Evolutionary conservation across 1,140 invertebrate species (phyloP), one percentile per base, ranked within the genome.

Genomic region (Lucilia sericata): DNA sequence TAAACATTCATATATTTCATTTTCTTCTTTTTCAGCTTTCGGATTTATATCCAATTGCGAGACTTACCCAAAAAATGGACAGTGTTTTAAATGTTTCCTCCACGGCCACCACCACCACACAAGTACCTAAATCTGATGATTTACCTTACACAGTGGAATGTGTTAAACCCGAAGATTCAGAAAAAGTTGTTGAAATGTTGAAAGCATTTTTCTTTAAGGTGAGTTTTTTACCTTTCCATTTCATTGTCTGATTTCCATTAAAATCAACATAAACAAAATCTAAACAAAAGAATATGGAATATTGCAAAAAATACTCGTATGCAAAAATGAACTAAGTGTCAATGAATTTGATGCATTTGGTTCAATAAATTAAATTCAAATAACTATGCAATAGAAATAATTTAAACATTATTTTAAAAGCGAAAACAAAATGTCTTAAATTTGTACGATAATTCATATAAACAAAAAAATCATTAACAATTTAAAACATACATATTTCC

Each of bases 121-220:
- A 84, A 34, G 21, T 85, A 21, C 21, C 84, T 83, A 17, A 19
- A 81, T 13, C 74, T 5, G 86, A 87, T 78, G 87, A 88, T 51
- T 84, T 74, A 55, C 85, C 89, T 75, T 90, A 88, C 21, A 88
- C 86, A 76, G 89, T 90, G 51, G 88, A 90, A 51, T 55, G 86
- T 80, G 76, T 91, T 12, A 86, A 78, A n/a, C 84, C 86, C 2
- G 86, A 89, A 51, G 90, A 91, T 47, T 74, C 82, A 0, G 87
- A 85, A 2, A 88, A 84, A 8, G 86, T 91, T 14, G 83, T 91
- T 7, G 36, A 82, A 36, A 88, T 91, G 86, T 87, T 91, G 10
- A 91, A 88, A 85, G 86, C 74, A 30, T 94, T 93, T 88, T 91
- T 91, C 80, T 91, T 91, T 21, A 91, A 91, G 86, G 90, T 91